Evolutionary conservation across 1,140 invertebrate species (phyloP).

Genomic region (Diachasmimorpha longicaudata): DNA sequence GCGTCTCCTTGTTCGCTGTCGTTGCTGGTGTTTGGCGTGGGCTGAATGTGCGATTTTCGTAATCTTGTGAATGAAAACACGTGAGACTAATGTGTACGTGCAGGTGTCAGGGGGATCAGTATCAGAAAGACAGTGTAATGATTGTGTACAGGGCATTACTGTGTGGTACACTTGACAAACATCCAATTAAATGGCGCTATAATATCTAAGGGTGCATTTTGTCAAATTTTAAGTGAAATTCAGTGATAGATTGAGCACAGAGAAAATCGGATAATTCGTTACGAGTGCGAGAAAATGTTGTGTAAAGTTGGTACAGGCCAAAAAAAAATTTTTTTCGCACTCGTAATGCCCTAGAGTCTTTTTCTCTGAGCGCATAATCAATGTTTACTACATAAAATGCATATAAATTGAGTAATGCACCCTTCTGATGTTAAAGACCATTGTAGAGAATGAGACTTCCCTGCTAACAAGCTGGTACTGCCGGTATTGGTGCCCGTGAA

Average conservation of each 20-base stretch:
- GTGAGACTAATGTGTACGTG: slow-evolving; percentile 21
- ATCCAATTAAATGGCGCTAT: slow-evolving; percentile 52
- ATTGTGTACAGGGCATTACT: slow-evolving; percentile 27
- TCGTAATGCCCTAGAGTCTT: too few species aligned
- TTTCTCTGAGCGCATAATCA: too few species aligned
- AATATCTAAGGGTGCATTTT: slow-evolving; percentile 60
- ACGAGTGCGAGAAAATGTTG: background rate
- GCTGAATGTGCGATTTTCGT: background rate
- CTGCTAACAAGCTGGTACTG: slow-evolving; percentile 64
- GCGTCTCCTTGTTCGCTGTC: slow-evolving; percentile 13
- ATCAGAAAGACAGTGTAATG: background rate
- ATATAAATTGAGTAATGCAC: slow-evolving; percentile 42
- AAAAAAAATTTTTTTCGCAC: background rate
- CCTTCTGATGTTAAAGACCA: slow-evolving; percentile 61
- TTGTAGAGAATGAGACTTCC: slow-evolving; percentile 63
- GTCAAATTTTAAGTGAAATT: background rate
- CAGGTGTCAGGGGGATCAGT: background rate
- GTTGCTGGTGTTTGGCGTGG: slow-evolving; percentile 14
- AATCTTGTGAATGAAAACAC: background rate
- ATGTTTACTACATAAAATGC: too few species aligned
- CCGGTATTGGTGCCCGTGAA: slow-evolving; percentile 54
- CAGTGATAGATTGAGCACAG: background rate
- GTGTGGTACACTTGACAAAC: slow-evolving; percentile 53
- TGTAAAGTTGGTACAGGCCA: background rate
- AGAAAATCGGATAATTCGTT: too few species aligned